phyloP scores from a whole-genome alignment of 2,888 invertebrate species.

The Gandaritis pyraliata region DNA sequence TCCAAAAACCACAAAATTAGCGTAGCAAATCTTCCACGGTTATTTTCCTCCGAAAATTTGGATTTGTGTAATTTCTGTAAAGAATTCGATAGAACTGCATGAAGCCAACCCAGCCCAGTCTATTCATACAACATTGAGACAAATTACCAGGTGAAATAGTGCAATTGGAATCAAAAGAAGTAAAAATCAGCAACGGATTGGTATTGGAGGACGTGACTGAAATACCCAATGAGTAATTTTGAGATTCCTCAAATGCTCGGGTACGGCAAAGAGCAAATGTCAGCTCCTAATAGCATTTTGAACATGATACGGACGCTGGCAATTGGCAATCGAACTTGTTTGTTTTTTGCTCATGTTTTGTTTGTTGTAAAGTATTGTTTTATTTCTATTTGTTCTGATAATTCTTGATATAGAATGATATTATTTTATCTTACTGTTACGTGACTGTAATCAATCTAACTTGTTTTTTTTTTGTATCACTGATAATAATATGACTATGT shows the following conservation, averaged over 20 bases:
- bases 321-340: conserved; percentile 72
- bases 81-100: conserved; percentile 4
- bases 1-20: conserved; percentile 10
- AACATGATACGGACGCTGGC: conserved; percentile 69
- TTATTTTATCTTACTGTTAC: background rate
- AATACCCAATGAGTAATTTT: conserved; percentile 82
- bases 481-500: no score
- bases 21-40: conserved; percentile 15
- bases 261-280: conserved; percentile 73
- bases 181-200: conserved; percentile 79
- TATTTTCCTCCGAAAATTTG: conserved; percentile 12
- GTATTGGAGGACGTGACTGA: conserved; percentile 72
- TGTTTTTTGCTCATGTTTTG: conserved; percentile 54
- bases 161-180: conserved; percentile 82
- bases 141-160: conserved; percentile 78
- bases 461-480: no score
- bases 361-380: conserved; percentile 26
- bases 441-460: no score
- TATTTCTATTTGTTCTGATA: conserved; percentile 8
- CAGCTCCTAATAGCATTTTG: conserved; percentile 78
- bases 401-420: background rate
- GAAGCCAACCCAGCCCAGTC: conserved; percentile 23
- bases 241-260: conserved; percentile 76
- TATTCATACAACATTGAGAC: conserved; percentile 50
- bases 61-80: background rate